Percentiles rank a stretch among this genome's conserved stretches.
These are phyloP conservation scores for Saturnia japonica DNA, from an alignment of 2,888 invertebrate genomes.

Conservation along the genomic window DNA sequence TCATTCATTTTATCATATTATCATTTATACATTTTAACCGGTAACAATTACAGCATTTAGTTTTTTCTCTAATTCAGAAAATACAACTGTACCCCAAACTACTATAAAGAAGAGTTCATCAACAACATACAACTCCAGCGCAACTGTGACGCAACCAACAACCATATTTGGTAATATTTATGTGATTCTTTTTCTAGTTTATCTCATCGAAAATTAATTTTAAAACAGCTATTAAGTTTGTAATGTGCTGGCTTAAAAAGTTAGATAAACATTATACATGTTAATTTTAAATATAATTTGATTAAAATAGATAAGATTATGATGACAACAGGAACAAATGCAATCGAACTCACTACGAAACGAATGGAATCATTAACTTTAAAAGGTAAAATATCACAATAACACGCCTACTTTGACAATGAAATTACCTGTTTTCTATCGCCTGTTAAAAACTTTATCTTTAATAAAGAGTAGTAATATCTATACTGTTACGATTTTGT, in stretches of 20 bases:
- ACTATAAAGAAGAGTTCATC: background rate
- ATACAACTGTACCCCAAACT: background rate
- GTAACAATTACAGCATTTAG: background rate
- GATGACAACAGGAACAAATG: background rate
- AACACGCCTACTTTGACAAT: background rate
- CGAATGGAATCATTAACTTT: background rate
- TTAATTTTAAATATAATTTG: background rate
- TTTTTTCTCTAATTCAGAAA: background rate
- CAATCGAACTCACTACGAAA: background rate
- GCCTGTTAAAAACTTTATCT: too few relatives aligned
- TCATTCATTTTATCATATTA: too few relatives aligned
- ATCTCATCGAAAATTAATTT: too few relatives aligned
- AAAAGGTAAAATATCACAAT: background rate
- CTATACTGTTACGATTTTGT: too few relatives aligned
- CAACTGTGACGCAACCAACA: background rate
- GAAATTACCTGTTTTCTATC: too few relatives aligned
- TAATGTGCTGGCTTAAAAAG: too few relatives aligned
- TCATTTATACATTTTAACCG: background rate
- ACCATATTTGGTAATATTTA: background rate
- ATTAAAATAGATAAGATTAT: background rate
- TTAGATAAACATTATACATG: too few relatives aligned
- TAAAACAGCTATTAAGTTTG: too few relatives aligned
- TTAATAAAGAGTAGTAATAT: too few relatives aligned
- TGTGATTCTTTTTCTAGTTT: too few relatives aligned
- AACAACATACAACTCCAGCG: background rate